phyloP scores from a whole-genome alignment of 2,888 invertebrate species.

The Galerucella pusilla region DNA sequence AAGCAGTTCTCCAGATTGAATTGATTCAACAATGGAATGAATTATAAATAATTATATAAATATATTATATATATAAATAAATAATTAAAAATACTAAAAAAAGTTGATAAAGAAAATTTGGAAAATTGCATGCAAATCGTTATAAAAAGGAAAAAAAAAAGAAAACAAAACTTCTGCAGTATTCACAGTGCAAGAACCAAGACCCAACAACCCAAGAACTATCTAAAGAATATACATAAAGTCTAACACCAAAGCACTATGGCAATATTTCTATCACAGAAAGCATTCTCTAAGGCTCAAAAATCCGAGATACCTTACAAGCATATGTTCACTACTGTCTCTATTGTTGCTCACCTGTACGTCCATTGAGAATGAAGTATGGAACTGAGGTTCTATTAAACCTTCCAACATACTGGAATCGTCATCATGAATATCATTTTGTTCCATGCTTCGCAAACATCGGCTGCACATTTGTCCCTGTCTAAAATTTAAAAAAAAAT shows the following conservation, averaged over 20 bases:
- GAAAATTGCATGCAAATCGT: neutral
- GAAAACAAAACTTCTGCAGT: neutral
- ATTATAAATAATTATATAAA: too few species aligned
- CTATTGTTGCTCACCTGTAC: constrained; percentile 61
- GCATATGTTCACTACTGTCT: constrained; percentile 41
- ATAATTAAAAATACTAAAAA: neutral
- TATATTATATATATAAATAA: neutral
- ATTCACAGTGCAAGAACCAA: constrained; percentile 20
- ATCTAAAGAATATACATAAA: constrained; percentile 6
- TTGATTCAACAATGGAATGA: neutral
- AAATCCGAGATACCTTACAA: constrained; percentile 58
- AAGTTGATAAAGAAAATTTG: neutral
- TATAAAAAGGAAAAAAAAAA: constrained; percentile 4
- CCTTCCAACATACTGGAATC: constrained; percentile 74
- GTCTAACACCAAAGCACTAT: constrained; percentile 36
- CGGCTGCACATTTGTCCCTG: constrained; percentile 86
- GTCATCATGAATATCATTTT: constrained; percentile 72
- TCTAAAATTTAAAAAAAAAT: constrained; percentile 64
- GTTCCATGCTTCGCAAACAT: constrained; percentile 77
- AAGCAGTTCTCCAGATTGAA: neutral
- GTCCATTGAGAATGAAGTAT: constrained; percentile 61
- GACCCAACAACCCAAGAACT: constrained; percentile 14
- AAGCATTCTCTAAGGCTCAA: constrained; percentile 57
- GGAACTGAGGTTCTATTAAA: constrained; percentile 53
- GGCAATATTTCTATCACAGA: constrained; percentile 47